Evolutionary conservation across 2,113 vertebrate genomes (phyloP).

Genomic region (Apodemus speciosus): DNA sequence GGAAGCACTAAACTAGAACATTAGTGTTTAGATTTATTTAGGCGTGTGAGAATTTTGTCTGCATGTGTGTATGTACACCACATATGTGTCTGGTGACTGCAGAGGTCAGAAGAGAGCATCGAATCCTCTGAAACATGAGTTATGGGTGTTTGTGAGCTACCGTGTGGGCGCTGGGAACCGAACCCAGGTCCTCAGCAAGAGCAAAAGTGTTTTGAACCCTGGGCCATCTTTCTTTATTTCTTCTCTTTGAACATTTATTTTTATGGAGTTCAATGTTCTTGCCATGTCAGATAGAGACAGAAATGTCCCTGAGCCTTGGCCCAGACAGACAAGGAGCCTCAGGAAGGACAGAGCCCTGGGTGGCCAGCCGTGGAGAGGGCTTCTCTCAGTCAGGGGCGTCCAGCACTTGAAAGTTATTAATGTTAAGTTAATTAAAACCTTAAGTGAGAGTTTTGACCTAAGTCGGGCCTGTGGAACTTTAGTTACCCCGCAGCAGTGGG

Average conservation of each 20-base stretch:
- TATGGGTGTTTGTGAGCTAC: background rate
- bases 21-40: background rate
- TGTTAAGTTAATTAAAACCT: background rate
- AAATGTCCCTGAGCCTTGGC: background rate
- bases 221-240: background rate
- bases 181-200: background rate
- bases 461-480: background rate
- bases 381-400: background rate
- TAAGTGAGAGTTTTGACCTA: background rate
- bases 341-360: background rate
- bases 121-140: background rate
- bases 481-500: background rate
- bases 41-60: background rate
- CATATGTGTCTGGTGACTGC: background rate
- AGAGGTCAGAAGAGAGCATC: background rate
- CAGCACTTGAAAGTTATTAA: background rate
- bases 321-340: background rate
- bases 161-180: background rate
- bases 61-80: too few species aligned
- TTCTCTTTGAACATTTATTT: background rate
- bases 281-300: background rate
- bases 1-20: background rate
- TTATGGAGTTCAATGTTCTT: conserved; percentile 3
- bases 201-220: background rate
- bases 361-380: too few species aligned